Percentiles rank a stretch among this genome's conserved stretches.
Conservation (phyloP, 2,888 invertebrate genomes). For the Lamproptera curius region DNA sequence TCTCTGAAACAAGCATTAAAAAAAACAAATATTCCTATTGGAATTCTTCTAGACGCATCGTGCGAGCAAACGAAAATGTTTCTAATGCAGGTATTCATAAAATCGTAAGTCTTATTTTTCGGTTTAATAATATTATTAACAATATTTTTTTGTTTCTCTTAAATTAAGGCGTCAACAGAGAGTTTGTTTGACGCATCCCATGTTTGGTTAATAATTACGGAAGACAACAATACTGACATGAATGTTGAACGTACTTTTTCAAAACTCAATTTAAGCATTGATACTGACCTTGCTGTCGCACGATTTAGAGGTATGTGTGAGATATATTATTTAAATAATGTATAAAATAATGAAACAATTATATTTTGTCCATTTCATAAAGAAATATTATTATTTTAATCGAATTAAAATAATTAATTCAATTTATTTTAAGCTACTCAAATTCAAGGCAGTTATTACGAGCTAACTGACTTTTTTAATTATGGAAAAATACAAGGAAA, state of each 20-base stretch:
- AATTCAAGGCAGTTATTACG: conserved; percentile 39
- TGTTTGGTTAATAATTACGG: conserved; percentile 45
- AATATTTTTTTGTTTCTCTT: neutral
- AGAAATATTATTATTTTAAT: too few species aligned
- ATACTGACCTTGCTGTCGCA: conserved; percentile 49
- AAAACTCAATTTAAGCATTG: conserved; percentile 49
- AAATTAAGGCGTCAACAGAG: conserved; percentile 46
- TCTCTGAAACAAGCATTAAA: conserved; percentile 28
- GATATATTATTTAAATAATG: too few species aligned
- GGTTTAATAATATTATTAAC: too few species aligned
- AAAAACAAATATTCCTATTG: conserved; percentile 38
- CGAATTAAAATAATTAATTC: too few species aligned
- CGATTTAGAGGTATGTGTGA: conserved; percentile 33
- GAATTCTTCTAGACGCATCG: conserved; percentile 42
- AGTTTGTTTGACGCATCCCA: conserved; percentile 47
- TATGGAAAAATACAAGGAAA: conserved; percentile 64
- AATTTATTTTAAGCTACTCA: neutral
- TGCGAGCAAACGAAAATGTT: conserved; percentile 34
- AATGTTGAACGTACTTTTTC: conserved; percentile 34
- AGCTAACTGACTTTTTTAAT: conserved; percentile 53
- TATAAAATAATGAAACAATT: too few species aligned
- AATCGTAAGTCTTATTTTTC: neutral
- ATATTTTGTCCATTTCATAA: too few species aligned
- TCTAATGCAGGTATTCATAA: conserved; percentile 36
- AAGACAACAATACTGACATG: conserved; percentile 10